A percentile compares a stretch with the other conserved stretches of the same genome.
phyloP scores from a whole-genome alignment of 2,113 vertebrate species.

The Catharus minimus region DNA sequence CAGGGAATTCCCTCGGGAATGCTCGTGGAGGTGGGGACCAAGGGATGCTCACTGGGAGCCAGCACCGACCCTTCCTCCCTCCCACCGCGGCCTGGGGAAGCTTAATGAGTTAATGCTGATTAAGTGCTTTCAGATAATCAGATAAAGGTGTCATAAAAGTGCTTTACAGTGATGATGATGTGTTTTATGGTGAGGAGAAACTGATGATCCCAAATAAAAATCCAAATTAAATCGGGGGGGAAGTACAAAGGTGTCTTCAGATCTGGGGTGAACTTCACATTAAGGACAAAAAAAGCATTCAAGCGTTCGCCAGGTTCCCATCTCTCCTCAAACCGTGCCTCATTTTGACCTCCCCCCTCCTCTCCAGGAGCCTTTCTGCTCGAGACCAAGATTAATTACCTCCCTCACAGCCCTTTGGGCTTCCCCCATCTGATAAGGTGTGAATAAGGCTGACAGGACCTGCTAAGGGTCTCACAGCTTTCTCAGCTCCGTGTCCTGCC shows the following conservation, averaged over 20 bases:
- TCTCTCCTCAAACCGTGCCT: neutral
- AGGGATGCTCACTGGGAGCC: accelerated
- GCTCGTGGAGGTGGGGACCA: neutral
- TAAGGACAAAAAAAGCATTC: constrained; percentile 3
- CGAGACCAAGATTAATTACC: constrained; percentile 63
- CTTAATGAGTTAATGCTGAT: constrained; percentile 65
- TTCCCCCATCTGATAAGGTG: constrained; percentile 70
- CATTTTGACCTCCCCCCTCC: neutral
- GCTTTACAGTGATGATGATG: constrained; percentile 40
- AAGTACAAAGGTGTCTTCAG: constrained; percentile 4
- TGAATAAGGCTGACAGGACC: constrained; percentile 68
- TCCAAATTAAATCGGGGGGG: neutral
- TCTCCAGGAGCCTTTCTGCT: constrained; percentile 25
- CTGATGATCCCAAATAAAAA: constrained; percentile 59
- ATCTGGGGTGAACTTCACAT: neutral
- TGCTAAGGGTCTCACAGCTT: constrained; percentile 62
- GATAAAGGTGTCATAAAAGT: constrained; percentile 61
- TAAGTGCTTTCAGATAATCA: constrained; percentile 60
- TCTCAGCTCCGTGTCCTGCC: neutral
- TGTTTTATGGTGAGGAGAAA: constrained; percentile 62
- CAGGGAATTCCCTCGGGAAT: neutral
- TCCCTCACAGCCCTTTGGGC: constrained; percentile 45
- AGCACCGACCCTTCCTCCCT: neutral
- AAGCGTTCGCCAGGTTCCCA: neutral
- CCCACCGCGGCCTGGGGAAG: neutral